Evolutionary conservation across 1,140 invertebrate species (phyloP), one percentile per base, ranked within the genome.

Genomic region (Saccostrea echinata): DNA sequence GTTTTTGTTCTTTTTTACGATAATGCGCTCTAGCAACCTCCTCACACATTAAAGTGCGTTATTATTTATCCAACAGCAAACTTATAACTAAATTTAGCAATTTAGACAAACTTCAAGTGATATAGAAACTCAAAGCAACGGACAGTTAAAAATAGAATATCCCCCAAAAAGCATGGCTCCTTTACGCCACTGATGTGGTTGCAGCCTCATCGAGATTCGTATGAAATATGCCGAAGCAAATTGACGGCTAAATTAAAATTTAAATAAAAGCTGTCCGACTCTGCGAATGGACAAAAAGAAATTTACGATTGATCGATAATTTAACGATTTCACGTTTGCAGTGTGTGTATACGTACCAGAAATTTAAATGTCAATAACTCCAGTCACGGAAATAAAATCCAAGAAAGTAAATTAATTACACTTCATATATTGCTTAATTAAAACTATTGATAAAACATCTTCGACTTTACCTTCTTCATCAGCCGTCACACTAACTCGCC

Each of bases 401-500:
- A 53, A 84, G 51, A 52, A 52, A 84, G 51, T 84, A 52, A 53
- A 84, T 52, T 84, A 52, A 52, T 53, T 53, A 84, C n/a, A 84
- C 43, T 52, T 53, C 51, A 27, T 52, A 84, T 27, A 27, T 53
- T 84, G 13, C n/a, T 84, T 84, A 51, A 84, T 53, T 84, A 84
- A 33, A 52, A 84, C 53, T 27, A 84, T 84, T 53, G 24, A 84
- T 52, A 53, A 30, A 84, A 30, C 51, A 30, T 27, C 51, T 53
- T 43, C 43, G 51, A 43, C 61, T 86, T 88, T 85, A 88, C 83
- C 88, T 86, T 85, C 82, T 68, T 86, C 64, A 57, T 68, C 82
- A 64, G 53, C 85, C 85, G 85, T 87, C 84, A 83, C 87, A 86
- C 89, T 88, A 84, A 84, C 85, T 90, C 89, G 89, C 89, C 89